phyloP scores from a whole-genome alignment of 2,888 invertebrate species.

The Scaptomyza caliginosa region DNA sequence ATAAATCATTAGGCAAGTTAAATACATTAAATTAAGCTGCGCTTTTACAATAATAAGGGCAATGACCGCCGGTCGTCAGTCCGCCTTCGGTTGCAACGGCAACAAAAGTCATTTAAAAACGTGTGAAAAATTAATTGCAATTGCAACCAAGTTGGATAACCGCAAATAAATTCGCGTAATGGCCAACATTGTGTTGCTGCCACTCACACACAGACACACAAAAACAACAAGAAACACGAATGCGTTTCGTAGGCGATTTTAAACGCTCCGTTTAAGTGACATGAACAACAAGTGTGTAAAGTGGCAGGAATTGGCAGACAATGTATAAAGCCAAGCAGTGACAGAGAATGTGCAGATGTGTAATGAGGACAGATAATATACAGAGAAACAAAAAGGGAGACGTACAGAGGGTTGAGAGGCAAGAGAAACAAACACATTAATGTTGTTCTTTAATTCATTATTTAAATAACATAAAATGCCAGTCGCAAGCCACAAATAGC shows the following conservation, averaged over 20 bases:
- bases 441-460: background rate
- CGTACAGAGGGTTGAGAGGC: no score
- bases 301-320: background rate
- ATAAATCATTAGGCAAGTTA: constrained; percentile 12
- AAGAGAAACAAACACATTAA: background rate
- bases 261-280: constrained; percentile 28
- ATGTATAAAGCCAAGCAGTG: no score
- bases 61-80: background rate
- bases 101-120: constrained; percentile 53
- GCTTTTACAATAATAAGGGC: constrained; percentile 16
- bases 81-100: constrained; percentile 5
- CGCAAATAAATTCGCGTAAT: constrained; percentile 60
- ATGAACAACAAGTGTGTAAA: constrained; percentile 13
- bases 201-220: constrained; percentile 9
- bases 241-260: constrained; percentile 31
- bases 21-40: constrained; percentile 12
- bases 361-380: background rate
- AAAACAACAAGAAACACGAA: background rate
- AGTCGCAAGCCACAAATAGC: background rate
- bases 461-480: background rate
- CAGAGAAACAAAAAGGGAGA: background rate
- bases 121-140: constrained; percentile 72
- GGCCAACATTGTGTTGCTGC: constrained; percentile 37
- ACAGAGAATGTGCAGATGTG: no score
- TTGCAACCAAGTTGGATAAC: constrained; percentile 62